Percentiles rank a stretch among this genome's conserved stretches.
phyloP scores from a whole-genome alignment of 2,797 vertebrate species.

The Myoxocephalus aenaeus region DNA sequence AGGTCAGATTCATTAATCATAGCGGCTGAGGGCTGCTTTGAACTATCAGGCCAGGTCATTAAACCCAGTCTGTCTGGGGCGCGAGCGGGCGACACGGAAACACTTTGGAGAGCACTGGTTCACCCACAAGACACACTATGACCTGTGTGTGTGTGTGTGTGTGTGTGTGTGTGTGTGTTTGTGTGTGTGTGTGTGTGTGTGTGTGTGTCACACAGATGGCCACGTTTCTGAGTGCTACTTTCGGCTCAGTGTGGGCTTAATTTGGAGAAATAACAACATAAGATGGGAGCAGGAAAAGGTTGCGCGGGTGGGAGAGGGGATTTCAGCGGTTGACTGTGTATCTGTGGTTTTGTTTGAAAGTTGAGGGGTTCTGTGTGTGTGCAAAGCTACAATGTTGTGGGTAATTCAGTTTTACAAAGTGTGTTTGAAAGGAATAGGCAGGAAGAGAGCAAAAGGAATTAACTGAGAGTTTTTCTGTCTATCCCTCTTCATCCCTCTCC shows the following conservation, averaged over 20 bases:
- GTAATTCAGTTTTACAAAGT: slow-evolving; percentile 11
- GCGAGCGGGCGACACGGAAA: slow-evolving; percentile 82
- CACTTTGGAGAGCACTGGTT: slow-evolving; percentile 81
- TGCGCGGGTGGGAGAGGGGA: slow-evolving; percentile 45
- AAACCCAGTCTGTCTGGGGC: slow-evolving; percentile 81
- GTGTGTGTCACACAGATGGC: slow-evolving; percentile 60
- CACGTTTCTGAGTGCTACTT: slow-evolving; percentile 54
- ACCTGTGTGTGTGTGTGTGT: slow-evolving; percentile 48
- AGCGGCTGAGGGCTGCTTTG: slow-evolving; percentile 81
- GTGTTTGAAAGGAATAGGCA: background rate
- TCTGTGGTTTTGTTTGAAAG: slow-evolving; percentile 23
- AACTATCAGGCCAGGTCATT: slow-evolving; percentile 85
- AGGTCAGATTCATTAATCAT: slow-evolving; percentile 86
- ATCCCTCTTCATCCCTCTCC: slow-evolving; percentile 7
- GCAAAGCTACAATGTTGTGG: background rate
- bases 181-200: slow-evolving; percentile 29
- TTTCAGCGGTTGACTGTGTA: slow-evolving; percentile 41
- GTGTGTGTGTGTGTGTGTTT: slow-evolving; percentile 34
- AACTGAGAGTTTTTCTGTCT: background rate
- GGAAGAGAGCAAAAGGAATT: background rate
- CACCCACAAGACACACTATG: slow-evolving; percentile 78
- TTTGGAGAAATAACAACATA: slow-evolving; percentile 81
- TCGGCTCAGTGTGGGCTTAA: slow-evolving; percentile 73
- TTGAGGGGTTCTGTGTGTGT: background rate
- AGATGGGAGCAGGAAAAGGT: slow-evolving; percentile 76